Evolutionary conservation across 2,888 invertebrate species (phyloP).

Genomic region (Neoaliturus tenellus): DNA sequence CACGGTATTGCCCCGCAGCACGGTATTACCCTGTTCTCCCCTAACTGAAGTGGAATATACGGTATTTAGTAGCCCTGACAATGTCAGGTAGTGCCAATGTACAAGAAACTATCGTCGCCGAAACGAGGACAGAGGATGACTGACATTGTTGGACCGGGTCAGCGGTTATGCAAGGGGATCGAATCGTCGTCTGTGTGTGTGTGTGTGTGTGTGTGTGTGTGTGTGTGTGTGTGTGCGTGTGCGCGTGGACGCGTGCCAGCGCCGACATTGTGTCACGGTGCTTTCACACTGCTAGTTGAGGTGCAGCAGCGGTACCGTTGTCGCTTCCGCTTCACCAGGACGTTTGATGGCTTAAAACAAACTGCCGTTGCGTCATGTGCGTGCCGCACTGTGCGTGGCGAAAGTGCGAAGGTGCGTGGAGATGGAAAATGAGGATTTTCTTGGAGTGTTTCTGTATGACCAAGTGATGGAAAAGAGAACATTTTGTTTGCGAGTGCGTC

Average conservation of each 20-base stretch:
- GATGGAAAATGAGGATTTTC: too few species aligned
- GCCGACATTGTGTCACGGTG: slow-evolving; percentile 1
- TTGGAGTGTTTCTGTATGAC: too few species aligned
- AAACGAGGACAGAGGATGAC: background rate
- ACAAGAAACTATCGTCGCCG: too few species aligned
- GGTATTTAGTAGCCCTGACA: too few species aligned
- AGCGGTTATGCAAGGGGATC: background rate
- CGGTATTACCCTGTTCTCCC: too few species aligned
- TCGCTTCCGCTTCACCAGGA: slow-evolving; percentile 1
- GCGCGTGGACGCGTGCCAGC: background rate
- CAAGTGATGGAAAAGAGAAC: too few species aligned
- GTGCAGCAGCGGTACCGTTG: background rate
- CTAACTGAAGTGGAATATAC: too few species aligned
- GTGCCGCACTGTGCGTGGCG: background rate
- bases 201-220: slow-evolving; percentile 4
- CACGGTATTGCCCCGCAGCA: too few species aligned
- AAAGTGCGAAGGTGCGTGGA: background rate
- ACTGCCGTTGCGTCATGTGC: slow-evolving; percentile 13
- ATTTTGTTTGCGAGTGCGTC: too few species aligned
- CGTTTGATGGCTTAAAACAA: slow-evolving; percentile 15
- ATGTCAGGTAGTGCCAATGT: too few species aligned
- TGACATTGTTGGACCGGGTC: slow-evolving; percentile 5
- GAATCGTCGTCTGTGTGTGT: background rate
- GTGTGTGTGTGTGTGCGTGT: background rate
- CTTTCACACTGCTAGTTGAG: slow-evolving; percentile 22